Evolutionary conservation across 35 echinoderm and acorn worm genomes (phyloP).

Genomic region (Ophioderma brevispina): DNA sequence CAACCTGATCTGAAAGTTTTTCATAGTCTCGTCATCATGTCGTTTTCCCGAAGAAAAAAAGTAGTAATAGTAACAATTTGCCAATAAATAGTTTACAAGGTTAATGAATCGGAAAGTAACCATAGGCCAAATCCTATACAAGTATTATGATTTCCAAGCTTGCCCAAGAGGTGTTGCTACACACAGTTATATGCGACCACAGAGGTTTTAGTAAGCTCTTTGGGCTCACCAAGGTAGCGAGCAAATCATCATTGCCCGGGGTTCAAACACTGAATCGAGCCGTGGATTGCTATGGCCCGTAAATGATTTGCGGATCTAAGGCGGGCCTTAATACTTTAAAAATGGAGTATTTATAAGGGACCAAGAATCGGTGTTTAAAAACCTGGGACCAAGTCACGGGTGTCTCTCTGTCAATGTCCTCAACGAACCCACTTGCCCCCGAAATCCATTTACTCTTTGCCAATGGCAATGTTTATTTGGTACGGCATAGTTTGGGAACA

Average conservation of each 20-base stretch:
- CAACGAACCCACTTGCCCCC: conserved; percentile 6
- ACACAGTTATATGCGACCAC: no score
- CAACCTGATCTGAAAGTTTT: no score
- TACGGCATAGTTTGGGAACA: conserved; percentile 9
- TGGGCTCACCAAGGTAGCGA: background rate
- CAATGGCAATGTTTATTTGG: conserved; percentile 9
- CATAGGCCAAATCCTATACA: no score
- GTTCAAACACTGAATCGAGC: background rate
- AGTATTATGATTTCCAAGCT: no score
- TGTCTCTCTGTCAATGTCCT: conserved; percentile 9
- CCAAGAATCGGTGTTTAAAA: background rate
- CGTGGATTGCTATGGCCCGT: background rate
- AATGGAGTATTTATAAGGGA: background rate
- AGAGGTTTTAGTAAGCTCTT: no score
- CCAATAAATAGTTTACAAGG: no score
- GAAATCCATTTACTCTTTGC: conserved; percentile 6
- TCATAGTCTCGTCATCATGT: no score
- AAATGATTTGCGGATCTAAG: background rate
- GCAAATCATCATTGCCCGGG: background rate
- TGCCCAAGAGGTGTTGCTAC: no score
- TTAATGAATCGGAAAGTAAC: no score
- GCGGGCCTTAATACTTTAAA: background rate
- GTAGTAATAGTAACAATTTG: no score
- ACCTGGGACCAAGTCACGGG: background rate
- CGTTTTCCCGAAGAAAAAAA: no score